phyloP scores from a whole-genome alignment of 1,140 invertebrate species.

The Glossosoma conforme region DNA sequence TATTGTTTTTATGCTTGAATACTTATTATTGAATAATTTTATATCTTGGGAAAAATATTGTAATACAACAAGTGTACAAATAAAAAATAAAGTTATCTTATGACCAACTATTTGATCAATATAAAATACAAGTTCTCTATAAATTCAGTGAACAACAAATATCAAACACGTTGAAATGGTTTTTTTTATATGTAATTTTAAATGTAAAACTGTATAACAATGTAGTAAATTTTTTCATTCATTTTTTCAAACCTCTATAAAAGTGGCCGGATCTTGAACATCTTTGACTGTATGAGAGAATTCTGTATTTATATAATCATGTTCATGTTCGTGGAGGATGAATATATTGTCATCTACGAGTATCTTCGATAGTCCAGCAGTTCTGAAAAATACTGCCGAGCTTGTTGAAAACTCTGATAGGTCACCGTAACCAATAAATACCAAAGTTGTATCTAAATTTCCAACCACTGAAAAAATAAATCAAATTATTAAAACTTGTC shows the following conservation, averaged over 20 bases:
- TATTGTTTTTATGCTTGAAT: too few relatives aligned
- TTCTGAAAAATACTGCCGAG: conserved; percentile 3
- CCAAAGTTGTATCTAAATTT: not conserved
- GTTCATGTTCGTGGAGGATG: conserved; percentile 20
- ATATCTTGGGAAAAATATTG: too few relatives aligned
- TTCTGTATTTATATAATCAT: conserved; percentile 21
- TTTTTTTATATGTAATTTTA: not conserved
- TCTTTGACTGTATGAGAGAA: conserved; percentile 16
- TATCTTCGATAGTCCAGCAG: conserved; percentile 15
- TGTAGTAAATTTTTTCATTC: too few relatives aligned
- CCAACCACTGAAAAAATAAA: conserved; percentile 4
- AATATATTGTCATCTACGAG: conserved; percentile 25
- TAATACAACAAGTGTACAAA: too few relatives aligned
- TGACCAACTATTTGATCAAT: too few relatives aligned
- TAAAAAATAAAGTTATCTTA: too few relatives aligned
- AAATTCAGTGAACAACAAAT: too few relatives aligned
- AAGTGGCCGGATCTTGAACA: conserved; percentile 9
- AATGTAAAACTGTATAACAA: too few relatives aligned
- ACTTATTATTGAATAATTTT: too few relatives aligned
- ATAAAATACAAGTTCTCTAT: too few relatives aligned
- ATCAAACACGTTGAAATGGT: not conserved
- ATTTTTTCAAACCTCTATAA: conserved; percentile 17
- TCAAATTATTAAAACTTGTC: not conserved
- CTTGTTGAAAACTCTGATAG: conserved; percentile 4
- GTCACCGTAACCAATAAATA: not conserved